These are phyloP conservation scores for Euphonia xanthogaster DNA, from an alignment of 2,797 vertebrate species.

Conservation along the genomic window DNA sequence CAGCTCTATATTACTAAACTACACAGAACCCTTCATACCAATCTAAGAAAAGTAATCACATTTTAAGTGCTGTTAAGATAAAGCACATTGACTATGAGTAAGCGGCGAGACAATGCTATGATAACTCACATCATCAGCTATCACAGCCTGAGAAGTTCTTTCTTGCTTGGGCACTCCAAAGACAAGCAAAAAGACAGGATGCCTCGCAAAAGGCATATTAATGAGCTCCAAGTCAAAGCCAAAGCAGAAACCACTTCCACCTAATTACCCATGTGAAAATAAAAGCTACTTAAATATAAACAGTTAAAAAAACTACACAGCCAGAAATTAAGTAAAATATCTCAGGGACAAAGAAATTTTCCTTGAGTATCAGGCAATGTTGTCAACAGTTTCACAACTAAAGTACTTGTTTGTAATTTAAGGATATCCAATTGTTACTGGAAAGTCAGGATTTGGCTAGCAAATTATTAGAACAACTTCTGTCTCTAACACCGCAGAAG, in stretches of 20 bases:
- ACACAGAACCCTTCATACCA: neutral
- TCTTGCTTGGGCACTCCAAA: neutral
- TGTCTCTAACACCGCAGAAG: neutral
- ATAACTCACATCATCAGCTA: neutral
- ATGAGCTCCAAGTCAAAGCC: neutral
- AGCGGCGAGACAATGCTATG: neutral
- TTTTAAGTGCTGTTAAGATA: neutral
- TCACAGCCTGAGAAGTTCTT: neutral
- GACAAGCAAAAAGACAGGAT: neutral
- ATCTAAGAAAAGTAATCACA: neutral
- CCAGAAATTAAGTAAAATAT: neutral
- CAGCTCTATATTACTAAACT: neutral
- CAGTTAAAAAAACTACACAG: neutral
- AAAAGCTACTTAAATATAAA: neutral
- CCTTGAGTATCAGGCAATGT: neutral
- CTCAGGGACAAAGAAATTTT: neutral
- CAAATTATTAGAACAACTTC: neutral
- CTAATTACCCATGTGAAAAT: neutral
- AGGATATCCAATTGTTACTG: neutral
- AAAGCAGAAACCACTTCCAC: neutral
- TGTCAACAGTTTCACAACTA: neutral
- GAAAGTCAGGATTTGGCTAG: neutral
- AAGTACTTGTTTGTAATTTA: neutral
- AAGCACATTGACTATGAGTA: neutral
- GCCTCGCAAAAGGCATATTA: neutral